A percentile compares a stretch with the other conserved stretches of the same genome.
These are phyloP conservation scores for Gallirallus australis DNA, from an alignment of 2,797 vertebrate genomes.

Conservation along the genomic window DNA sequence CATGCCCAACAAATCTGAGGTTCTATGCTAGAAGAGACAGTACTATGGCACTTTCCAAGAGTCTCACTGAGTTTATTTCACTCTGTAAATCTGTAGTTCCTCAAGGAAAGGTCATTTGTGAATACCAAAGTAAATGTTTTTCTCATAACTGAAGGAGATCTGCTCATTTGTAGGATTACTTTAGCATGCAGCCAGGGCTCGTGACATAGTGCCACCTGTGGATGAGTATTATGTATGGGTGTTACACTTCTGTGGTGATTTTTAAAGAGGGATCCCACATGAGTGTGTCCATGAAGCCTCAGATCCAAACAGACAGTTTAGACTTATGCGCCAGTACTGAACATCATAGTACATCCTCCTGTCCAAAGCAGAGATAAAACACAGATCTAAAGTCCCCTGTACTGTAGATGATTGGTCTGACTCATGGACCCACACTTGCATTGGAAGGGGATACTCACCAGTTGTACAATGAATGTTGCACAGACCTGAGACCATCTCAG, in stretches of 20 bases:
- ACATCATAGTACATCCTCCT: neutral
- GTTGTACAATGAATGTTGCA: fast-evolving
- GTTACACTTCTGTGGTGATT: neutral
- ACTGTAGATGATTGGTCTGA: neutral
- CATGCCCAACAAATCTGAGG: neutral
- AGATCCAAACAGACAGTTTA: neutral
- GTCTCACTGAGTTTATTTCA: neutral
- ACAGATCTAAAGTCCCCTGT: fast-evolving
- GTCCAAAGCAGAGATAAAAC: neutral
- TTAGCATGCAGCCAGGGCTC: neutral
- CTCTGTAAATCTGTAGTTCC: neutral
- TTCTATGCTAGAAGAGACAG: neutral
- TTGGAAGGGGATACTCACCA: neutral
- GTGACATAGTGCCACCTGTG: fast-evolving
- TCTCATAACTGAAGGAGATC: neutral
- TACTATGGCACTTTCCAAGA: neutral
- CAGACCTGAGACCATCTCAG: neutral
- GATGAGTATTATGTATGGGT: neutral
- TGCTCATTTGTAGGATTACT: neutral
- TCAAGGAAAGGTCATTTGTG: neutral
- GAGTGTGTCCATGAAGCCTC: neutral
- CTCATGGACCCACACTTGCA: neutral
- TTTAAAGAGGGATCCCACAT: neutral
- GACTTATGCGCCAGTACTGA: neutral
- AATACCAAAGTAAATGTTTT: neutral